Conservation (phyloP, 2,113 vertebrate species). For the Parus major region DNA sequence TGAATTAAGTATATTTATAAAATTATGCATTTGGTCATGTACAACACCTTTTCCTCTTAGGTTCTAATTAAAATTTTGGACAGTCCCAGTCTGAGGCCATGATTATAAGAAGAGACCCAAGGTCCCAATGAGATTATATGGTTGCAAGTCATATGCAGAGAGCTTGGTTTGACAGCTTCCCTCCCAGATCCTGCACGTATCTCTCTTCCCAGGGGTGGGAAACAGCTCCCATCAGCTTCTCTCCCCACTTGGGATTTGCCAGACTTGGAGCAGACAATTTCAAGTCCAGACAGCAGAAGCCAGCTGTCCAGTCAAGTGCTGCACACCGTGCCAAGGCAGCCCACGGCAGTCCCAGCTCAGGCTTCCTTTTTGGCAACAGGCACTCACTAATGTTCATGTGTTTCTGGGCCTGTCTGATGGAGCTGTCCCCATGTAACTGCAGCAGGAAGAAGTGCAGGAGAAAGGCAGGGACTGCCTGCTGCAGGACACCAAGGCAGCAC, state of each 20-base stretch:
- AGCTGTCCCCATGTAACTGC: background rate
- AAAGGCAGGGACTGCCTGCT: background rate
- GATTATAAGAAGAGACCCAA: background rate
- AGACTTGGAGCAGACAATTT: background rate
- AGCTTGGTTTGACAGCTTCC: background rate
- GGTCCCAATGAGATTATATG: background rate
- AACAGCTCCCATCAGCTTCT: background rate
- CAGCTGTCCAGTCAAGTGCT: background rate
- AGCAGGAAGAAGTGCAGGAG: background rate
- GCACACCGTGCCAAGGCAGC: background rate
- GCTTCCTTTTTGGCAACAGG: constrained; percentile 5
- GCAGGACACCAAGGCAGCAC: background rate
- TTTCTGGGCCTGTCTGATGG: background rate
- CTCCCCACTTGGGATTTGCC: fast-evolving
- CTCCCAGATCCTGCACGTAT: background rate
- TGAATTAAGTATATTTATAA: background rate
- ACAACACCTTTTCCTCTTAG: background rate
- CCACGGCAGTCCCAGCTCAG: background rate
- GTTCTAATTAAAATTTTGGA: background rate
- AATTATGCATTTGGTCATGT: background rate
- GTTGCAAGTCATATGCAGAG: background rate
- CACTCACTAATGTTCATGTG: background rate
- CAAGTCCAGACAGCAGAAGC: background rate
- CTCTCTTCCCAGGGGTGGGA: background rate
- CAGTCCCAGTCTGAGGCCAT: background rate